A percentile compares a stretch with the other conserved stretches of the same genome.
phyloP scores from a whole-genome alignment of 2,113 vertebrate species.

The Pterocles orientalis region DNA sequence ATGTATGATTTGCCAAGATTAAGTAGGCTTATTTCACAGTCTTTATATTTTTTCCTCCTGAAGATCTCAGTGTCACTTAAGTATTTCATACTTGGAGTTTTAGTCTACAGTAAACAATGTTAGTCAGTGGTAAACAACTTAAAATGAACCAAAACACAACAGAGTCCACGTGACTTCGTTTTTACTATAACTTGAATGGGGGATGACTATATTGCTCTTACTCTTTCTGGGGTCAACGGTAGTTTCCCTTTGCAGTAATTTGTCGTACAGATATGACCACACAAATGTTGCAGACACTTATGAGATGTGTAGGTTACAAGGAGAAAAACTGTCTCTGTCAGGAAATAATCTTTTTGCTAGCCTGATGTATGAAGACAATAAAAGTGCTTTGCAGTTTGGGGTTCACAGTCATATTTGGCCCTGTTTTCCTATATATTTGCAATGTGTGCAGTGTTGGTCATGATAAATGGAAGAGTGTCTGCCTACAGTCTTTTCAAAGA shows the following conservation, averaged over 20 bases:
- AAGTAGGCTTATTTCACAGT: not conserved
- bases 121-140: not conserved
- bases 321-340: not conserved
- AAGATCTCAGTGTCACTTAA: not conserved
- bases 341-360: not conserved
- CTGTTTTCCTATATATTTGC: not conserved
- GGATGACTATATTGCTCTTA: not conserved
- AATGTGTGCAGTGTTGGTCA: accelerated
- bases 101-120: not conserved
- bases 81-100: not conserved
- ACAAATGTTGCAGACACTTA: not conserved
- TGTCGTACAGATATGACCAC: not conserved
- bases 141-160: not conserved
- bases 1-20: not conserved
- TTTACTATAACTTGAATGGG: not conserved
- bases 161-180: not conserved
- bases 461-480: not conserved
- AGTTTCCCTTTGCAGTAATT: not conserved
- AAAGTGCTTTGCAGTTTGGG: not conserved
- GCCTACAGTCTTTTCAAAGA: not conserved
- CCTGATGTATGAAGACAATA: not conserved
- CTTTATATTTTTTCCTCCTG: not conserved
- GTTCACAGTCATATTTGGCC: not conserved
- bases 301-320: not conserved
- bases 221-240: not conserved